phyloP scores from a whole-genome alignment of 64 coral and sea anemone genomes.

The Astreopora myriophthalma region DNA sequence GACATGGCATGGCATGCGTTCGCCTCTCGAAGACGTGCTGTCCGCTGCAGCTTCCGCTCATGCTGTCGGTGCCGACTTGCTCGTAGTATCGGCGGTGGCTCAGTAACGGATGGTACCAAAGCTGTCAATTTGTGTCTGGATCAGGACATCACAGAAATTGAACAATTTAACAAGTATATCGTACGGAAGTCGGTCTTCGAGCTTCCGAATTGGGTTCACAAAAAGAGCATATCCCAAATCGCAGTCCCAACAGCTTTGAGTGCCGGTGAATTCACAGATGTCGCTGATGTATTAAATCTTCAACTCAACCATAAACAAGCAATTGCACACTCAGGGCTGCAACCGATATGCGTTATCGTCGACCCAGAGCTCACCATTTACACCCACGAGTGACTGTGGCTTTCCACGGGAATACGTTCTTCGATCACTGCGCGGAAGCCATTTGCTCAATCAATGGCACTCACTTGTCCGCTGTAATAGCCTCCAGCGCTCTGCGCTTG shows the following conservation, averaged over 20 bases:
- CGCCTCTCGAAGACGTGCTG: slow-evolving; percentile 25
- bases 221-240: slow-evolving; percentile 25
- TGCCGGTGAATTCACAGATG: slow-evolving; percentile 2
- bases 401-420: slow-evolving; percentile 47
- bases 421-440: slow-evolving; percentile 47
- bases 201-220: not conserved
- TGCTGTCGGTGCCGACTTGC: not conserved
- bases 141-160: slow-evolving; percentile 28
- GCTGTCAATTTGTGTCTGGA: slow-evolving; percentile 36
- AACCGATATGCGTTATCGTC: slow-evolving; percentile 2
- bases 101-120: slow-evolving; percentile 24
- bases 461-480: slow-evolving; percentile 5
- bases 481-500: slow-evolving; percentile 23
- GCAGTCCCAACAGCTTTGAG: slow-evolving; percentile 35
- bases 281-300: not conserved
- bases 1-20: slow-evolving; percentile 25
- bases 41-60: slow-evolving; percentile 6
- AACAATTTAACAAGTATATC: slow-evolving; percentile 30
- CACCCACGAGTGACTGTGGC: slow-evolving; percentile 48
- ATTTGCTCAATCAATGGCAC: slow-evolving; percentile 19
- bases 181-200: not conserved
- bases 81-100: slow-evolving; percentile 23
- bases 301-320: not conserved
- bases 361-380: slow-evolving; percentile 42
- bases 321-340: not conserved